These are phyloP conservation scores for Pantherophis guttatus DNA, from an alignment of 2,113 vertebrate species.

Conservation along the genomic window DNA sequence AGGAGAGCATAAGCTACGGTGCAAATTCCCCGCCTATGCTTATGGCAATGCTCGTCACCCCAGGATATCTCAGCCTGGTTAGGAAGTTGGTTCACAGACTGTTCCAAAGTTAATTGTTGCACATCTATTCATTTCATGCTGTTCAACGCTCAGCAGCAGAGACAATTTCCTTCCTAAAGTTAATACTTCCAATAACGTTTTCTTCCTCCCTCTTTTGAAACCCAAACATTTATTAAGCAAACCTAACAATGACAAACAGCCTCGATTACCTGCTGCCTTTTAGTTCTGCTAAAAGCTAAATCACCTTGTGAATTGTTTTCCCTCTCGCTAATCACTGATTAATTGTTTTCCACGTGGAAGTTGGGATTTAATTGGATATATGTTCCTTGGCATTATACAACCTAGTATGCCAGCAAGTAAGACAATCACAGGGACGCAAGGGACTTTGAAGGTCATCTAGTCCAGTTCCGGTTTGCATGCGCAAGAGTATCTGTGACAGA, in stretches of 20 bases:
- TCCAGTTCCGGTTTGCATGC: not conserved
- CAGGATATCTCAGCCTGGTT: rapidly evolving
- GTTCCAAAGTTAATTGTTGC: constrained; percentile 21
- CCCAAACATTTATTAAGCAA: constrained; percentile 41
- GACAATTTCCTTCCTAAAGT: constrained; percentile 35
- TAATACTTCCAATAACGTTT: constrained; percentile 39
- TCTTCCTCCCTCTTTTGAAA: constrained; percentile 16
- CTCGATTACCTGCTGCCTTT: not conserved
- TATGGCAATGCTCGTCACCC: constrained; percentile 3
- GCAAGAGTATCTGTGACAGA: no score
- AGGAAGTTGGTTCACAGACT: constrained; percentile 22
- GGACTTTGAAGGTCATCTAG: not conserved
- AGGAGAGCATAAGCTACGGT: not conserved
- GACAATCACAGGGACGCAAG: not conserved
- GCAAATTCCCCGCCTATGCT: not conserved
- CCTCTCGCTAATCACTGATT: not conserved
- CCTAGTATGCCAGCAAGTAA: no score
- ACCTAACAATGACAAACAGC: constrained; percentile 12
- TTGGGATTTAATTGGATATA: not conserved
- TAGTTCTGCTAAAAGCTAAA: not conserved
- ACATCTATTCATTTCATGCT: constrained; percentile 1
- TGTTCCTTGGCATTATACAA: not conserved
- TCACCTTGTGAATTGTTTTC: not conserved
- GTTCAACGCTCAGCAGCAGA: constrained; percentile 27
- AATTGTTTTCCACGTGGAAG: not conserved